Conservation (phyloP, 2,113 vertebrate species). For the Paraplagusia blochii region DNA sequence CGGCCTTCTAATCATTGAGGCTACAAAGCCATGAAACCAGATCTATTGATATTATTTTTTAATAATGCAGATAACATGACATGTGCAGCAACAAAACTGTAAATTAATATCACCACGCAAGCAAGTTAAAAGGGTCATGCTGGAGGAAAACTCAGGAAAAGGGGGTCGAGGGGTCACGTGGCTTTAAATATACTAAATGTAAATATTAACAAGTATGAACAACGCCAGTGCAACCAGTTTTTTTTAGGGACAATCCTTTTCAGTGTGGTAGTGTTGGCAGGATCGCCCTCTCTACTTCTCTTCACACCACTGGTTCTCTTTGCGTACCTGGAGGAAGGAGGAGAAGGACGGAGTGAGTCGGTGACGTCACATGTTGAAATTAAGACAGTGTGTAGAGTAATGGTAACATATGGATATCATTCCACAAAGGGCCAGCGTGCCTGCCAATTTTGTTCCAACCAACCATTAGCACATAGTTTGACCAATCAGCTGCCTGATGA, state of each 20-base stretch:
- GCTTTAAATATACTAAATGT: constrained; percentile 82
- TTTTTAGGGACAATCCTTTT: constrained; percentile 82
- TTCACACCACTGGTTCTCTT: constrained; percentile 99
- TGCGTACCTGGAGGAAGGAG: constrained; percentile 86
- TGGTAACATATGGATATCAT: no score
- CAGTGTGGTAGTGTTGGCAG: constrained; percentile 81
- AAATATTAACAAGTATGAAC: constrained; percentile 98
- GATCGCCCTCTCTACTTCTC: constrained; percentile 86
- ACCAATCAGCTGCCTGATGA: no score
- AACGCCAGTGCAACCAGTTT: constrained; percentile 96
- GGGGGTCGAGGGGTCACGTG: constrained; percentile 28
- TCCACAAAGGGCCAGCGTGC: no score
- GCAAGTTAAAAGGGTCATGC: constrained; percentile 83
- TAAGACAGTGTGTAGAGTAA: no score
- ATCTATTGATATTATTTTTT: constrained; percentile 34
- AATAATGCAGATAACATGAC: constrained; percentile 72
- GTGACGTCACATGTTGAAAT: no score
- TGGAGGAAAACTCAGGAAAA: constrained; percentile 6
- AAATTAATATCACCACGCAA: constrained; percentile 71
- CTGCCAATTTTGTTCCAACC: no score
- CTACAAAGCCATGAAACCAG: constrained; percentile 36
- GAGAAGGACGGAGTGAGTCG: background rate
- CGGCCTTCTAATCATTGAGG: constrained; percentile 10
- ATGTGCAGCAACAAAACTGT: constrained; percentile 57
- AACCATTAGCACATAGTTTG: no score